These are phyloP conservation scores for Trichechus manatus DNA, from an alignment of 2,113 vertebrate genomes.

Conservation along the genomic window DNA sequence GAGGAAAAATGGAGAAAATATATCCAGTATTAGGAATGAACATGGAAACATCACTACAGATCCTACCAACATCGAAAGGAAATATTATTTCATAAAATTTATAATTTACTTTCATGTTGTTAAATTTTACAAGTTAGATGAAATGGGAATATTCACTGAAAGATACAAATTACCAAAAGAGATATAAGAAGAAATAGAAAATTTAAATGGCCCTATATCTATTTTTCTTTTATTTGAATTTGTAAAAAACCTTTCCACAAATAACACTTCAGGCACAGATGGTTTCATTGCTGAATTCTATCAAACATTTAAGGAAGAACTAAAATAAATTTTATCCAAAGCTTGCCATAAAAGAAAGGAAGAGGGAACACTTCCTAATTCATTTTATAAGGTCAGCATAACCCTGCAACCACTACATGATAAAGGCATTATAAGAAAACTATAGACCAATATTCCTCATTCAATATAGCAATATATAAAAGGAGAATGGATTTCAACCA, in stretches of 20 bases:
- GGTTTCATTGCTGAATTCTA: not conserved
- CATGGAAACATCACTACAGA: not conserved
- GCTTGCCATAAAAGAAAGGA: not conserved
- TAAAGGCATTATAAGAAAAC: not conserved
- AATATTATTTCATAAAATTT: not conserved
- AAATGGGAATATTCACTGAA: not conserved
- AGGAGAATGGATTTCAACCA: not conserved
- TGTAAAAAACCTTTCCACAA: constrained; percentile 14
- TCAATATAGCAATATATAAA: not conserved
- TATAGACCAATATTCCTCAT: not conserved
- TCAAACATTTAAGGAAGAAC: constrained; percentile 12
- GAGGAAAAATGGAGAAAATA: not conserved
- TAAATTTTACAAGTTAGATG: constrained; percentile 18
- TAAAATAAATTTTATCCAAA: not conserved
- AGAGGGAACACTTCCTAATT: not conserved
- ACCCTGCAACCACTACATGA: not conserved
- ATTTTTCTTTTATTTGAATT: constrained; percentile 13
- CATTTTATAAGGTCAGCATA: not conserved
- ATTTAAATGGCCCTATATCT: not conserved
- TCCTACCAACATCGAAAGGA: constrained; percentile 7
- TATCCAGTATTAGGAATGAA: not conserved
- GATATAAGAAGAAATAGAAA: constrained; percentile 8
- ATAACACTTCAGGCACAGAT: constrained; percentile 3
- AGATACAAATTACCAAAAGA: constrained; percentile 19
- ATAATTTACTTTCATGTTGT: constrained; percentile 9